phyloP scores from a whole-genome alignment of 2,113 vertebrate genomes.

The Trogon surrucura region DNA sequence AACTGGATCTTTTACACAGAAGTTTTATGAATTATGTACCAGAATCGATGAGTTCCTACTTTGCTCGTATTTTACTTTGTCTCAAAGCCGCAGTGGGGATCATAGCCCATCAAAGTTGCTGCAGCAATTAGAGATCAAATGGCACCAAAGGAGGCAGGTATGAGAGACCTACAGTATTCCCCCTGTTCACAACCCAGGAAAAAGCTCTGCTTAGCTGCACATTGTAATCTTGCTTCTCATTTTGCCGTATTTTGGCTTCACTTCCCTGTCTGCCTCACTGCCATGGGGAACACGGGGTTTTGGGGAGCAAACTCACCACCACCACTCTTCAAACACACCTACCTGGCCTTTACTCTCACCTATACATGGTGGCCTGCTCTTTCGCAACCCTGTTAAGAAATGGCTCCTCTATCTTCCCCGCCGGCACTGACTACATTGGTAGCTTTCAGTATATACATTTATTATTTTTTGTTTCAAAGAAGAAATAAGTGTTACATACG shows the following conservation, averaged over 20 bases:
- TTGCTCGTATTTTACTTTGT: constrained; percentile 46
- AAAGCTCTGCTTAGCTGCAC: neutral
- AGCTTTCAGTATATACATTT: neutral
- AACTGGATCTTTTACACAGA: constrained; percentile 59
- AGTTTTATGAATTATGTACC: constrained; percentile 74
- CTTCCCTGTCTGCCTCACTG: neutral
- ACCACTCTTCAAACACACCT: neutral
- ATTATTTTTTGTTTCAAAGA: neutral
- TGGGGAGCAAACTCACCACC: neutral
- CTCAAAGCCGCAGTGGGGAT: constrained; percentile 33
- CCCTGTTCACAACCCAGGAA: neutral
- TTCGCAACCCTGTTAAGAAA: neutral
- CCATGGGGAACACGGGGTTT: fast-evolving
- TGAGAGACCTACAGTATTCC: neutral
- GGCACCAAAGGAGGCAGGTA: neutral
- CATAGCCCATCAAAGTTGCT: constrained; percentile 26
- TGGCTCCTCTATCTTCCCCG: neutral
- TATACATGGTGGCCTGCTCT: neutral
- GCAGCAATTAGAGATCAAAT: constrained; percentile 35
- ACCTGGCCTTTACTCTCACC: neutral
- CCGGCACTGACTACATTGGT: fast-evolving
- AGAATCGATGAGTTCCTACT: constrained; percentile 59
- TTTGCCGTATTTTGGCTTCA: neutral
- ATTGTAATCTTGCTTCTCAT: neutral
- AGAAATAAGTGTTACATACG: neutral